Evolutionary conservation across 2,888 invertebrate species (phyloP).

Genomic region (Trissolcus japonicus): DNA sequence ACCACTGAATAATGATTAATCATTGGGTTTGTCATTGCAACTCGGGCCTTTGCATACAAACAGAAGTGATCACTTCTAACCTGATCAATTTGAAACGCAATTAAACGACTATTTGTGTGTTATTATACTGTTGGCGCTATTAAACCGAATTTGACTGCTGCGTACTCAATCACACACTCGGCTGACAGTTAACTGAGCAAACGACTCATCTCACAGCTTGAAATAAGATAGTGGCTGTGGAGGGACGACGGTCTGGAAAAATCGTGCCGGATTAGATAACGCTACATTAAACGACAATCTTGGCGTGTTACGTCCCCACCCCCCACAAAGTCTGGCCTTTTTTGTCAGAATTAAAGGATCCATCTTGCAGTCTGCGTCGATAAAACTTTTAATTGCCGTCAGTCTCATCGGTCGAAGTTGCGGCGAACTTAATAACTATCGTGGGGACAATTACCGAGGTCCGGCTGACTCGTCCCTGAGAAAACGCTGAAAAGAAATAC

Average conservation of each 20-base stretch:
- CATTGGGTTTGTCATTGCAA: too few relatives aligned
- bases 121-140: neutral
- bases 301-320: slow-evolving; percentile 58
- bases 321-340: slow-evolving; percentile 32
- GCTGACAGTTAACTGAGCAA: slow-evolving; percentile 5
- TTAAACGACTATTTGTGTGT: neutral
- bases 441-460: slow-evolving; percentile 37
- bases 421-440: slow-evolving; percentile 31
- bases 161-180: slow-evolving; percentile 12
- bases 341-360: slow-evolving; percentile 8
- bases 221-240: neutral
- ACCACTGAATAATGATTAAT: too few relatives aligned
- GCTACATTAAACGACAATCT: slow-evolving; percentile 69
- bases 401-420: slow-evolving; percentile 39
- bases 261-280: slow-evolving; percentile 61
- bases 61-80: neutral
- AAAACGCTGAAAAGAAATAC: slow-evolving; percentile 42
- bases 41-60: neutral
- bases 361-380: slow-evolving; percentile 60
- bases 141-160: neutral
- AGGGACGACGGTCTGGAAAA: slow-evolving; percentile 16
- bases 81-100: neutral
- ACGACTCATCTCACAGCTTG: slow-evolving; percentile 4
- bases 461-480: slow-evolving; percentile 32
- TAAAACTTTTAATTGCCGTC: slow-evolving; percentile 72